phyloP scores from a whole-genome alignment of 2,113 vertebrate species.

The Bambusicola thoracicus region DNA sequence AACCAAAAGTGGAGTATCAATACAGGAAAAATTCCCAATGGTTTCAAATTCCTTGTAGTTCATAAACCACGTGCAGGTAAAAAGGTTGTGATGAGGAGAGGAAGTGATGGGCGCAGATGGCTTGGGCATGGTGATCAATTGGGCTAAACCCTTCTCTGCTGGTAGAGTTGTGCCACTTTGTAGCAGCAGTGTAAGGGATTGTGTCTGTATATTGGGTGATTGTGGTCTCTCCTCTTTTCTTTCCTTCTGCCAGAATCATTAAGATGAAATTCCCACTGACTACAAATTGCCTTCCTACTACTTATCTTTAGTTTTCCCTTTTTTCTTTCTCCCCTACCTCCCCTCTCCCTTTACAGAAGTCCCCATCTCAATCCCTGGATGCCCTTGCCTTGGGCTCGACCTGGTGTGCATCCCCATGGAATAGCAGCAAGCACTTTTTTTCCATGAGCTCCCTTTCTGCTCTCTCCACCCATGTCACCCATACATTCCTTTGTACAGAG shows the following conservation, averaged over 20 bases:
- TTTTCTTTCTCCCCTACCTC: neutral
- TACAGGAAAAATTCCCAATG: neutral
- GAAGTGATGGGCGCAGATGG: neutral
- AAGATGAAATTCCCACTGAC: neutral
- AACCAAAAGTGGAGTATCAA: neutral
- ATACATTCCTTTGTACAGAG: neutral
- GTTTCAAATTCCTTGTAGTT: neutral
- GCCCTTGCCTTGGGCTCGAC: neutral
- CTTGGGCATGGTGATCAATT: neutral
- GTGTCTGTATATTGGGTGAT: neutral
- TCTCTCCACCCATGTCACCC: neutral
- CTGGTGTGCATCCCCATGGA: neutral
- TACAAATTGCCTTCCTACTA: neutral
- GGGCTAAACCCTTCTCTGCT: neutral
- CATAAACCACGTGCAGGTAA: neutral
- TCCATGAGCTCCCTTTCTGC: neutral
- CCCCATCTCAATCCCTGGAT: accelerated
- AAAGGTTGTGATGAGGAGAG: neutral
- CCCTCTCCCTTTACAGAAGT: neutral
- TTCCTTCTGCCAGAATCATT: neutral
- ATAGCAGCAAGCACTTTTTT: neutral
- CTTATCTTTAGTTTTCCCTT: neutral
- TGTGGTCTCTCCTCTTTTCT: neutral
- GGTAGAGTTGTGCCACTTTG: neutral
- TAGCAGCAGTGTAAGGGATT: neutral